These are phyloP conservation scores for Zonitis immaculata DNA, from an alignment of 2,888 invertebrate genomes.

Conservation along the genomic window DNA sequence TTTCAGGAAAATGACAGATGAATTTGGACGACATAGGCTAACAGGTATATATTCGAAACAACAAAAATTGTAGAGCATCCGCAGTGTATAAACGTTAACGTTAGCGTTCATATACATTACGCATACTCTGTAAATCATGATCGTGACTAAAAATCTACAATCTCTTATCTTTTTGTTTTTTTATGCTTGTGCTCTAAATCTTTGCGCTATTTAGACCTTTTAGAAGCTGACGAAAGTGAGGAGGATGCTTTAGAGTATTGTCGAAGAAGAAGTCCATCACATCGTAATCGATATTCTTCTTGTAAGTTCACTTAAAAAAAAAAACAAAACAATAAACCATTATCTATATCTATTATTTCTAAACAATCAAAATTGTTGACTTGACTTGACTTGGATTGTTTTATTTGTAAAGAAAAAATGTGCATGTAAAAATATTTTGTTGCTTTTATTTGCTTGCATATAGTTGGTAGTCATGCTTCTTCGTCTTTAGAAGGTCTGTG, in stretches of 20 bases:
- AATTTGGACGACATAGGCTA: slow-evolving; percentile 41
- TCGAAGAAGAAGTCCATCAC: slow-evolving; percentile 41
- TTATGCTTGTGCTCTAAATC: slow-evolving; percentile 9
- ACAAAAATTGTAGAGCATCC: not conserved
- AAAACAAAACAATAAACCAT: not conserved
- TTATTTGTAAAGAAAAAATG: slow-evolving; percentile 4
- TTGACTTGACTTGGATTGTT: slow-evolving; percentile 2
- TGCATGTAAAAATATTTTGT: slow-evolving; percentile 23
- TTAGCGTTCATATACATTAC: not conserved
- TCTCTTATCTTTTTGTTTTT: slow-evolving; percentile 2
- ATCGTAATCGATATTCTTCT: slow-evolving; percentile 54
- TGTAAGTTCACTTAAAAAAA: slow-evolving; percentile 49
- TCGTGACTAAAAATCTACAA: not conserved
- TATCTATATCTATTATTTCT: slow-evolving; percentile 5
- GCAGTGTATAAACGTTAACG: not conserved
- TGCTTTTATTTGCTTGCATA: slow-evolving; percentile 21
- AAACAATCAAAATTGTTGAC: slow-evolving; percentile 1
- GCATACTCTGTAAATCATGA: not conserved
- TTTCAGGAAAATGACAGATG: slow-evolving; percentile 36
- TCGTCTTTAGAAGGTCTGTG: slow-evolving; percentile 69
- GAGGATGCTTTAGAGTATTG: slow-evolving; percentile 28
- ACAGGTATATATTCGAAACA: slow-evolving; percentile 37
- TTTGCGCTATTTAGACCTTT: slow-evolving; percentile 48
- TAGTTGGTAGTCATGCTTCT: slow-evolving; percentile 57
- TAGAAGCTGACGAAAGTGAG: slow-evolving; percentile 55